Evolutionary conservation across 2,797 vertebrate genomes (phyloP).

Genomic region (Distichodus sexfasciatus): DNA sequence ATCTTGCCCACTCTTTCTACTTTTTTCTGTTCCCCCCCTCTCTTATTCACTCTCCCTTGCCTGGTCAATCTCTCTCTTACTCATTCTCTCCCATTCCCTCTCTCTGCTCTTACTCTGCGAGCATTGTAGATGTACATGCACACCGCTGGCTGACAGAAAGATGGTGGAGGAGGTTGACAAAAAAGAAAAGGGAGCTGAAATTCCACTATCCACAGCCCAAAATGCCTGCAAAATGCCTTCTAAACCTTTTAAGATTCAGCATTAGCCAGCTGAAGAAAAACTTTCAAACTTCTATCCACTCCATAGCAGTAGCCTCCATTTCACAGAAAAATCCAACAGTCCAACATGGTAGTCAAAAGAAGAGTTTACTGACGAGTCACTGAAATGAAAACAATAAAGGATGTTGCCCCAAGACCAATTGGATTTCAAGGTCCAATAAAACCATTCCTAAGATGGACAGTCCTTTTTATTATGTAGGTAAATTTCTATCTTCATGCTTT

Average conservation of each 20-base stretch:
- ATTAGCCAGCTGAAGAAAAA: background rate
- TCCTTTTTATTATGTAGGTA: no score
- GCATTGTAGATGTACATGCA: constrained; percentile 29
- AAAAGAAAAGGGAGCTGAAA: constrained; percentile 52
- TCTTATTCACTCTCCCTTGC: background rate
- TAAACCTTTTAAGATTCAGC: constrained; percentile 17
- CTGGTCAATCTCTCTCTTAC: background rate
- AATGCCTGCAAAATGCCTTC: constrained; percentile 18
- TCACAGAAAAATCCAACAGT: no score
- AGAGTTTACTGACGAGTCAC: no score
- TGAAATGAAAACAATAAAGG: no score
- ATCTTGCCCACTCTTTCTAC: background rate
- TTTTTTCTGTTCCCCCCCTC: no score
- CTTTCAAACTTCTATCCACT: background rate
- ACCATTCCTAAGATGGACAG: no score
- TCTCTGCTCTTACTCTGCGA: constrained; percentile 40
- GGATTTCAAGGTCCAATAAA: no score
- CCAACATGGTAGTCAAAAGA: no score
- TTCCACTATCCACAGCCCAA: constrained; percentile 40
- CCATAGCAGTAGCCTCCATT: no score
- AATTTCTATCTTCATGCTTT: no score
- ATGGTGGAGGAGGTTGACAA: constrained; percentile 15
- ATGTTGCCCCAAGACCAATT: no score
- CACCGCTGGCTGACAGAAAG: constrained; percentile 36
- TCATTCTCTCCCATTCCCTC: background rate